Conservation (phyloP, 2,888 invertebrate genomes). For the Nebria brevicollis region DNA sequence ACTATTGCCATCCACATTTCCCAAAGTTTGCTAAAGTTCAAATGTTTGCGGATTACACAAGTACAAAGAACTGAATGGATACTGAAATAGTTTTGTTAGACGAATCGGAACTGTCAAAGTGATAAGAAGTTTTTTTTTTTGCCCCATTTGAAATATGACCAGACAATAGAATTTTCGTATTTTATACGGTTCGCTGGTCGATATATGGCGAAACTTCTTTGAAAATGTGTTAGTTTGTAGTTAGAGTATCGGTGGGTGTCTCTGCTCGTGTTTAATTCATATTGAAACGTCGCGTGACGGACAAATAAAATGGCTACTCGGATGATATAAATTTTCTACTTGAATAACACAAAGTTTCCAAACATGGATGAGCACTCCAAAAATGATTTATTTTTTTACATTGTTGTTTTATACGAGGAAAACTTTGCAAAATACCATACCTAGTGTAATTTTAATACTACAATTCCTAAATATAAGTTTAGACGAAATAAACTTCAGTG, state of each 20-base stretch:
- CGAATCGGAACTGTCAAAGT: neutral
- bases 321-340: neutral
- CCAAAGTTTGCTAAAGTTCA: neutral
- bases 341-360: neutral
- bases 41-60: neutral
- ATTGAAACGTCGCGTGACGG: neutral
- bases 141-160: neutral
- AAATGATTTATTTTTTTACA: neutral
- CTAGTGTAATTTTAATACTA: neutral
- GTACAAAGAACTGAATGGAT: neutral
- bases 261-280: neutral
- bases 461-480: neutral
- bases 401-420: neutral
- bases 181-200: neutral
- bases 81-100: neutral
- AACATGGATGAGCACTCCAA: neutral
- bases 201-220: neutral
- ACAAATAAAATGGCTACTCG: neutral
- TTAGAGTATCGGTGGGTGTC: neutral
- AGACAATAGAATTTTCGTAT: conserved; percentile 1
- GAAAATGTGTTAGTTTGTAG: neutral
- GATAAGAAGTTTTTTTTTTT: neutral
- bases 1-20: neutral
- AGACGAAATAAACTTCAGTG: neutral
- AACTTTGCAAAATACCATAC: neutral